Base-by-base conservation (phyloP, 2,888 invertebrate genomes). In the Leptopterna dolabrata region DNA sequence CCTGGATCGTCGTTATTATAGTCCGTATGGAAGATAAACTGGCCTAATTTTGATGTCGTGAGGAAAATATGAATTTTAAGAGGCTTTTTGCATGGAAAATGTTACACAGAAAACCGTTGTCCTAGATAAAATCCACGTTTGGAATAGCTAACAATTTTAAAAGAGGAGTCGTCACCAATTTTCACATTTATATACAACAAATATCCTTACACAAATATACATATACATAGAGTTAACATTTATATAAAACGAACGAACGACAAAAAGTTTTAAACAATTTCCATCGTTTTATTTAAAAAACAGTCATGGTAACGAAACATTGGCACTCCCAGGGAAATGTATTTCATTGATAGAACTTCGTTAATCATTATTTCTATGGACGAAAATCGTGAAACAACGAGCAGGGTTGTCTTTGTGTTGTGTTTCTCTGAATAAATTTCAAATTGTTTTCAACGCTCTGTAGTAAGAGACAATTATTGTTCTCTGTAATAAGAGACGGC, bases 271-370 rank as follows among this genome's bases (percentile, higher is more conserved):
- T 24, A 19, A 55, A 9, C 7, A 63, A n/a, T 24, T 63, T 24
- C 24, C 19, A 13, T 43, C 41, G 78, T 16, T 16, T 78, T 41
- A 36, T 76, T 76, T 36, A 14, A 36, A 30, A 76, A 13, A 76
- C 85, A 85, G 85, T 85, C 85, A 85, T 85, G 85, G 85, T 85
- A 85, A 85, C 85, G 51, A 85, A 73, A 71, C 63, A 85, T 85
- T 85, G 85, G 85, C 85, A 85, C 85, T 71, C 85, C 73, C 73
- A 85, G 85, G 45, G 27, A 71, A 71, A 43, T 78, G 47, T 16
- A 83, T 70, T 76, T 36, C 19, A n/a, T 2, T 9, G 24, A 78
- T 27, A 24, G 45, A 47, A 45, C 6, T 27, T 78, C 41, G 45
- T n/a, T 45, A 43, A 13, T 76, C 16, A 13, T 30, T 41, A 82